Conservation (phyloP, 1,140 invertebrate species). For the Calliphora vicina region DNA sequence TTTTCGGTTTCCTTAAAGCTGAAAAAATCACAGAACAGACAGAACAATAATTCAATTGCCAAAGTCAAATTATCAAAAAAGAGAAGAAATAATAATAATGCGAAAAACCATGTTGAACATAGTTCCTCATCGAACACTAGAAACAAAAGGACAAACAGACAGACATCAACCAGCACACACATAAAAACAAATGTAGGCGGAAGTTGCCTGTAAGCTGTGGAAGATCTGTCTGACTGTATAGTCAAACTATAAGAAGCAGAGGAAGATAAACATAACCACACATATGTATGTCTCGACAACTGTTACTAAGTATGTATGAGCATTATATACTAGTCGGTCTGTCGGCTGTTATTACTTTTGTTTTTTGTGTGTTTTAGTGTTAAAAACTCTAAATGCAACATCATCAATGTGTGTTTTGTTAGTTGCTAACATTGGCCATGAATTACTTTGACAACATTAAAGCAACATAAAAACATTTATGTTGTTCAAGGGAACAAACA, state of each 20-base stretch:
- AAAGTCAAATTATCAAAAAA: neutral
- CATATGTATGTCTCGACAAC: neutral
- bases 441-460: constrained; percentile 26
- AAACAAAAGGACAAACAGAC: neutral
- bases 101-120: neutral
- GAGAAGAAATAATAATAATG: no score
- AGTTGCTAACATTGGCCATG: constrained; percentile 28
- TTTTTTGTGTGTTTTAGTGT: neutral
- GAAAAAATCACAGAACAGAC: neutral
- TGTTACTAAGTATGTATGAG: neutral
- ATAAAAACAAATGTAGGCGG: neutral
- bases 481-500: neutral
- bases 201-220: neutral
- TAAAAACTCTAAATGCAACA: constrained; percentile 6
- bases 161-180: neutral
- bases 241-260: neutral
- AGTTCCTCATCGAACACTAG: neutral
- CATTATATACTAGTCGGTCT: neutral
- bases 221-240: neutral
- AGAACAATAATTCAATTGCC: neutral
- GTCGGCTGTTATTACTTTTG: neutral
- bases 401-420: constrained; percentile 13
- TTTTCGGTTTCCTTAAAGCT: neutral
- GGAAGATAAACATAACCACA: neutral
- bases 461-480: constrained; percentile 1